These are phyloP conservation scores for Sycophila sp. DNA, from an alignment of 1,140 invertebrate genomes.

Conservation along the genomic window DNA sequence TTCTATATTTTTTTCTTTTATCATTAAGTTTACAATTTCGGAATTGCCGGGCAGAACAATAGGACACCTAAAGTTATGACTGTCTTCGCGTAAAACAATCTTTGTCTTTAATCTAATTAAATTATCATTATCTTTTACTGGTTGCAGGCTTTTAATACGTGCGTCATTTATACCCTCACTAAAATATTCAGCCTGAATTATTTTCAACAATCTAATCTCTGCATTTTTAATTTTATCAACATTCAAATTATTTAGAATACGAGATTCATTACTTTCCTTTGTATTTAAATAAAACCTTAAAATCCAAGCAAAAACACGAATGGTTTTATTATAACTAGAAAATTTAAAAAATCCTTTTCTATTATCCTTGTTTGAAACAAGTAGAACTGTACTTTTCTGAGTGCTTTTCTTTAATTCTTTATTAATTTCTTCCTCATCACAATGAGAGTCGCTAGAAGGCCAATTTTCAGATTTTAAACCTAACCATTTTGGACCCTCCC, in stretches of 20 bases:
- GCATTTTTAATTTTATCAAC: background rate
- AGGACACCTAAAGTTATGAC: background rate
- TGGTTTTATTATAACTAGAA: too few species aligned
- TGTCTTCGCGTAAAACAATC: background rate
- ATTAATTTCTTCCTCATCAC: background rate
- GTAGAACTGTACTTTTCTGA: background rate
- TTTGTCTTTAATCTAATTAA: background rate
- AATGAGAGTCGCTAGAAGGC: background rate
- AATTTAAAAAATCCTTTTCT: background rate
- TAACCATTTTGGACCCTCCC: slow-evolving; percentile 37
- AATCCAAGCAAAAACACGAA: background rate
- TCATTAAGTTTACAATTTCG: background rate
- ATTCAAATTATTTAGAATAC: background rate
- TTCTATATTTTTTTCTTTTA: background rate
- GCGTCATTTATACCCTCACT: background rate
- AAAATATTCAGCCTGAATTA: background rate
- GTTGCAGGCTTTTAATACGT: background rate
- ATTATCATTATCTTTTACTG: background rate
- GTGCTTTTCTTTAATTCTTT: background rate
- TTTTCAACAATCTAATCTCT: background rate
- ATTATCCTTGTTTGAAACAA: background rate
- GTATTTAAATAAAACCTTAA: background rate
- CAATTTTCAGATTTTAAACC: background rate
- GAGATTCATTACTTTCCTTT: background rate
- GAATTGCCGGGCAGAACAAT: background rate